phyloP scores from a whole-genome alignment of 2,113 vertebrate species.

The Pedionomus torquatus region DNA sequence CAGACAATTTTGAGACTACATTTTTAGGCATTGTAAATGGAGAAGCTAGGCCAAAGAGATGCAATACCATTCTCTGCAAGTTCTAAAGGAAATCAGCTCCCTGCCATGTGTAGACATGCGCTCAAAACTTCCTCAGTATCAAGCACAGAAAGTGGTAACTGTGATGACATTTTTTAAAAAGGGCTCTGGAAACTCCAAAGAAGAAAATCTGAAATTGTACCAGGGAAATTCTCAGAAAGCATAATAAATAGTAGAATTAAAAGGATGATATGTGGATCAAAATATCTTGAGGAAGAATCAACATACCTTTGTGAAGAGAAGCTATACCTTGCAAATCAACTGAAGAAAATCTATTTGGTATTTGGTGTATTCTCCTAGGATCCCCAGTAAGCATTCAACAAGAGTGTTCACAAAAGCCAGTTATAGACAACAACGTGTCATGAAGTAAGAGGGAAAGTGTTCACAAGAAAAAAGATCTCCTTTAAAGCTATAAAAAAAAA shows the following conservation, averaged over 20 bases:
- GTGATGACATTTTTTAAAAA: background rate
- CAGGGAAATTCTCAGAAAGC: background rate
- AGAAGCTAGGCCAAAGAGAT: conserved; percentile 6
- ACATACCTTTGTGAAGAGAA: background rate
- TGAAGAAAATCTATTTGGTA: background rate
- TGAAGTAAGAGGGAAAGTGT: background rate
- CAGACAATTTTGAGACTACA: background rate
- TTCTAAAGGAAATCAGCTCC: conserved; percentile 6
- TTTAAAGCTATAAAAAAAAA: background rate
- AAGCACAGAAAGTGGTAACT: background rate
- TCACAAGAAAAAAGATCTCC: background rate
- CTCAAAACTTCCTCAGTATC: background rate
- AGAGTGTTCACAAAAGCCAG: background rate
- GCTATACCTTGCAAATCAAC: background rate
- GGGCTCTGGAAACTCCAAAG: background rate
- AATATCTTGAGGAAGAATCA: background rate
- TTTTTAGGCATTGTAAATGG: background rate
- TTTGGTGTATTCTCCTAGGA: background rate
- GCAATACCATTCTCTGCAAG: background rate
- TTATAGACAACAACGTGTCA: background rate
- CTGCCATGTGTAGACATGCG: background rate
- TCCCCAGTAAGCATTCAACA: background rate
- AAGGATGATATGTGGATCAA: background rate
- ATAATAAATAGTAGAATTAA: background rate
- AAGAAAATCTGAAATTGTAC: background rate